A percentile compares a stretch with the other conserved stretches of the same genome.
These are phyloP conservation scores for sheep (Ovis aries) DNA, from an alignment of 2,113 vertebrate genomes.

Conservation along the genomic window DNA sequence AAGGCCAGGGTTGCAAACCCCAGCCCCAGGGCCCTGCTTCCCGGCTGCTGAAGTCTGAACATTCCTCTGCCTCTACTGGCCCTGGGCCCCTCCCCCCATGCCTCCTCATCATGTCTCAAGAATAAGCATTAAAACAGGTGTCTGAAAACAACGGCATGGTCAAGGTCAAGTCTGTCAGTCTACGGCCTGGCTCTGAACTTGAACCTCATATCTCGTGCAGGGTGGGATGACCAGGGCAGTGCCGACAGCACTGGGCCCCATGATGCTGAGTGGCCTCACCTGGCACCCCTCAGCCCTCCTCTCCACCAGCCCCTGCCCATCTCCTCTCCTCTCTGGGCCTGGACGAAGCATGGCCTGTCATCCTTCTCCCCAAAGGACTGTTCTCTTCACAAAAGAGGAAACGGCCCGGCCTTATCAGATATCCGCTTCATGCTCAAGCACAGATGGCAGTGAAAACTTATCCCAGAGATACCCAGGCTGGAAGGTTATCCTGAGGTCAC, in stretches of 20 bases:
- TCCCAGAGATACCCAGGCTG: background rate
- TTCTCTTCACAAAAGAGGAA: constrained; percentile 32
- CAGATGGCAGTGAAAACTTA: background rate
- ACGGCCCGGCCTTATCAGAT: constrained; percentile 34
- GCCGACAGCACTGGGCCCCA: accelerated
- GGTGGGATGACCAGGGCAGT: background rate
- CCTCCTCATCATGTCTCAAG: background rate
- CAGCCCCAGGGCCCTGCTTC: background rate
- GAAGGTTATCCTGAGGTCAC: background rate
- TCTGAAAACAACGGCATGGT: background rate
- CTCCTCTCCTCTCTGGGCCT: background rate
- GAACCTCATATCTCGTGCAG: accelerated
- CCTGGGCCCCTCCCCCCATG: background rate
- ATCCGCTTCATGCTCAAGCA: background rate
- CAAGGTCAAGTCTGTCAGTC: background rate
- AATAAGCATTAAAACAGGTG: background rate
- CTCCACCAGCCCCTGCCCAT: background rate
- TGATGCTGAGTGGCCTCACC: background rate
- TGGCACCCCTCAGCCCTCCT: background rate
- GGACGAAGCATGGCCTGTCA: background rate
- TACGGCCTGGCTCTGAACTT: background rate
- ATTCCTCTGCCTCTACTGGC: too few relatives aligned
- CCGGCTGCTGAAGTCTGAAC: too few relatives aligned
- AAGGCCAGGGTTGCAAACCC: background rate
- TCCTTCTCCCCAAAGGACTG: constrained; percentile 21